phyloP scores from a whole-genome alignment of 2,113 vertebrate genomes.

The Platanista minor region DNA sequence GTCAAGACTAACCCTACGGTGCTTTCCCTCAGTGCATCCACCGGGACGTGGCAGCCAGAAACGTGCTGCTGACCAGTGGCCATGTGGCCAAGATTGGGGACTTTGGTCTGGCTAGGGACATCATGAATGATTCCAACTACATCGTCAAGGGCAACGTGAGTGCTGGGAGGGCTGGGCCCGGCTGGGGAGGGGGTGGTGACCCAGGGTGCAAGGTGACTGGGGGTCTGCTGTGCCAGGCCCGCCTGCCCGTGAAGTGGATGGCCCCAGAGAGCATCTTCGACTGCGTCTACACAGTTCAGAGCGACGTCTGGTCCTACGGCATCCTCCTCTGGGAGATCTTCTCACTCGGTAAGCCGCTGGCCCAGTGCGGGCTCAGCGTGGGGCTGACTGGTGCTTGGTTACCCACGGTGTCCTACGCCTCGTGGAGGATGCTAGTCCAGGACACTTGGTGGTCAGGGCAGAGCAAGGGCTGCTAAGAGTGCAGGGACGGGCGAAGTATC shows the following conservation, averaged over 20 bases:
- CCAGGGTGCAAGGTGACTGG: neutral
- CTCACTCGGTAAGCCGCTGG: constrained; percentile 87
- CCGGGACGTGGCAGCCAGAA: constrained; percentile 95
- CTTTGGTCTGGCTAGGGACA: constrained; percentile 96
- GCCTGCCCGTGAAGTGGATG: constrained; percentile 99
- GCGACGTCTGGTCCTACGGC: constrained; percentile 98
- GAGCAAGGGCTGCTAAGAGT: neutral
- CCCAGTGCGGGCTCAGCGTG: neutral
- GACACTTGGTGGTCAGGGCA: neutral
- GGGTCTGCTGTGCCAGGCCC: constrained; percentile 84
- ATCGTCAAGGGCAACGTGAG: constrained; percentile 98
- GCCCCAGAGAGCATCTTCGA: constrained; percentile 99
- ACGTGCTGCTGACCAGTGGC: constrained; percentile 90
- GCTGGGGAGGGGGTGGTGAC: neutral
- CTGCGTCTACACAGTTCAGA: constrained; percentile 96
- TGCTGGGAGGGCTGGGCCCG: neutral
- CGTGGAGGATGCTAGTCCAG: neutral
- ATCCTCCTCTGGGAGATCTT: constrained; percentile 99
- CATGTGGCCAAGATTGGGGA: constrained; percentile 96
- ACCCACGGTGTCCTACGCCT: fast-evolving
- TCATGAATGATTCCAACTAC: constrained; percentile 98
- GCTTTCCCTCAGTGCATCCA: constrained; percentile 91
- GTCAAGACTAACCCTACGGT: neutral
- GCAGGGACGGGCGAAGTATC: neutral
- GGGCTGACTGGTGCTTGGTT: neutral